Evolutionary conservation across 2,888 invertebrate species (phyloP).

Genomic region (Calameuta pallipes): DNA sequence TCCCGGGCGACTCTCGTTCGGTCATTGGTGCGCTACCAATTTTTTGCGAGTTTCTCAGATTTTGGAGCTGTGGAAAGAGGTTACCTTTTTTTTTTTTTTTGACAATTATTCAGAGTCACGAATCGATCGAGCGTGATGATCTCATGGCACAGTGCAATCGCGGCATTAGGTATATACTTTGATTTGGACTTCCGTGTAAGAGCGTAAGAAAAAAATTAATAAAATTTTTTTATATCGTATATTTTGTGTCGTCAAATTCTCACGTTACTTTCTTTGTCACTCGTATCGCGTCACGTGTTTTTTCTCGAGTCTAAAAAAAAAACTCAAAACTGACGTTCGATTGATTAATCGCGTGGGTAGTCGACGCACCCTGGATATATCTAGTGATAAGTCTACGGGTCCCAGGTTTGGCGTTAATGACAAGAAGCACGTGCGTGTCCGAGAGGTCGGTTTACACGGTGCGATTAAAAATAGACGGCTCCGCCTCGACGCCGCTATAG

Average conservation of each 20-base stretch:
- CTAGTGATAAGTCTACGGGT: background rate
- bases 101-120: background rate
- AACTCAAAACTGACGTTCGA: background rate
- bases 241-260: too few species aligned
- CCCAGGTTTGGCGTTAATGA: background rate
- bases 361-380: background rate
- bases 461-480: constrained; percentile 44
- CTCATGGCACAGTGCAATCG: background rate
- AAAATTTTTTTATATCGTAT: background rate
- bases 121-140: background rate
- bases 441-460: constrained; percentile 25
- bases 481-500: background rate
- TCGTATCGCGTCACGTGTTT: too few species aligned
- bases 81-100: background rate
- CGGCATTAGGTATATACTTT: background rate
- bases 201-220: too few species aligned
- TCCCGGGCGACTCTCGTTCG: background rate
- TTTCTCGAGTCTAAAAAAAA: background rate
- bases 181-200: background rate
- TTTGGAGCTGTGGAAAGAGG: background rate
- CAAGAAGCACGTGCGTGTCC: constrained; percentile 20
- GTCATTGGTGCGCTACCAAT: background rate
- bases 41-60: background rate
- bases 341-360: background rate
- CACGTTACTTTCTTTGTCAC: too few species aligned